Base-by-base conservation (phyloP, 2,888 invertebrate genomes). In the Pinctada fucata region DNA sequence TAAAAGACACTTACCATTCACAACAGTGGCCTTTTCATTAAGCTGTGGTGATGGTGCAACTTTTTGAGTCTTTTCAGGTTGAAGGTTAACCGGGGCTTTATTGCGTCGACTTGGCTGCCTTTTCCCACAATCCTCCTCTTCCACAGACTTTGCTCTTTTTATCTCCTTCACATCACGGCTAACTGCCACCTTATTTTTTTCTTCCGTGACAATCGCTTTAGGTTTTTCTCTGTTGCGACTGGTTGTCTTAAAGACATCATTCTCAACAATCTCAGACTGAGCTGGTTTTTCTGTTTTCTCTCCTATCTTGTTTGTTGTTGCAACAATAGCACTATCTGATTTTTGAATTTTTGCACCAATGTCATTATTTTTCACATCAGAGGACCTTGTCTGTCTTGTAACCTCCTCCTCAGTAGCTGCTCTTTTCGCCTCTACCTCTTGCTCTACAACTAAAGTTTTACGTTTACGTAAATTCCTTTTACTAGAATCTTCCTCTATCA, bases 161-260 rank as follows among this genome's bases (percentile, higher is more conserved):
- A 75, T 49, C 10, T 76, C 70, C 64, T 75, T 76, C 51, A 68
- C 49, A 67, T 84, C 86, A 72, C 83, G 58, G 13, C 13, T 85
- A 6, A 73, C 47, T 48, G 78, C 71, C 16, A 73, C 70, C 76
- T 86, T 86, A 31, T 73, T 52, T 58, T 83, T 84, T 49, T 82
- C 84, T 10, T 83, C 82, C n/a, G 65, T n/a, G 51, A 72, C 75
- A n/a, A 74, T 72, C 75, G 72, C 78, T 76, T 85, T 84, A 47
- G 78, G 63, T 67, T 84, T 85, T 69, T 83, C 82, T 64, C 86
- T 76, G 66, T 83, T 83, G 79, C 86, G 75, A 31, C 85, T 71
- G 65, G 85, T 85, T 69, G 79, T 80, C 79, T 86, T 86, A 5
- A 13, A 10, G 6, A 58, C 13, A 58, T 58, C 58, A 58, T 58